These are phyloP conservation scores for Mirza zaza DNA, from an alignment of 2,113 vertebrate genomes.

Conservation along the genomic window DNA sequence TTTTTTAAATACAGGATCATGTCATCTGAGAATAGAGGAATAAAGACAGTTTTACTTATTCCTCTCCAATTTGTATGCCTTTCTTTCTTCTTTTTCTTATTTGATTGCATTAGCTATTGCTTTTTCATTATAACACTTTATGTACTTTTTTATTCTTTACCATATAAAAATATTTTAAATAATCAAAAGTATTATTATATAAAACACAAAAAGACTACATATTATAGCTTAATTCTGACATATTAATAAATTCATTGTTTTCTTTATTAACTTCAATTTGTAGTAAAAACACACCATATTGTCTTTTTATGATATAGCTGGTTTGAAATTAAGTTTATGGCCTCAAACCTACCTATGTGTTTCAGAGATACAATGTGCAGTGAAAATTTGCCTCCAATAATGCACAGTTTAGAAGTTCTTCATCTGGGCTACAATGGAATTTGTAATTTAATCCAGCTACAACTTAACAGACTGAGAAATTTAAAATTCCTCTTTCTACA, in stretches of 20 bases:
- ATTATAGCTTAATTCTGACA: constrained; percentile 10
- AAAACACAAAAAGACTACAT: not conserved
- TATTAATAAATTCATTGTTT: not conserved
- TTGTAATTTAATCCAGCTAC: constrained; percentile 89
- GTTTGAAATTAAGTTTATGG: constrained; percentile 49
- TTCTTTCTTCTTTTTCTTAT: not conserved
- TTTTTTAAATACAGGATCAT: constrained; percentile 28
- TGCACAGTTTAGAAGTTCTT: constrained; percentile 92
- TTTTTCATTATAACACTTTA: constrained; percentile 51
- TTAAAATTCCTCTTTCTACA: constrained; percentile 91
- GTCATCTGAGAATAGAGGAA: constrained; percentile 24
- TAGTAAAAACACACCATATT: not conserved
- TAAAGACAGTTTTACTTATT: constrained; percentile 31
- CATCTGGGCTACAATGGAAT: constrained; percentile 93
- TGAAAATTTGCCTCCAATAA: constrained; percentile 87
- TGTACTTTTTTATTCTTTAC: constrained; percentile 34
- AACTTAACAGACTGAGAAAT: constrained; percentile 91
- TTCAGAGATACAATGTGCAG: constrained; percentile 83
- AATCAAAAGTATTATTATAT: not conserved
- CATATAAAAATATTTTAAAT: not conserved
- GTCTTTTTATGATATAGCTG: constrained; percentile 16
- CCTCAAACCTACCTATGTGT: constrained; percentile 18
- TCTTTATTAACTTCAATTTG: constrained; percentile 5
- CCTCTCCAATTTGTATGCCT: constrained; percentile 10
- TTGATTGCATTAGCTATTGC: not conserved